Percentiles rank a stretch among this genome's conserved stretches.
These are phyloP conservation scores for Conger conger DNA, from an alignment of 2,113 vertebrate species.

Conservation along the genomic window DNA sequence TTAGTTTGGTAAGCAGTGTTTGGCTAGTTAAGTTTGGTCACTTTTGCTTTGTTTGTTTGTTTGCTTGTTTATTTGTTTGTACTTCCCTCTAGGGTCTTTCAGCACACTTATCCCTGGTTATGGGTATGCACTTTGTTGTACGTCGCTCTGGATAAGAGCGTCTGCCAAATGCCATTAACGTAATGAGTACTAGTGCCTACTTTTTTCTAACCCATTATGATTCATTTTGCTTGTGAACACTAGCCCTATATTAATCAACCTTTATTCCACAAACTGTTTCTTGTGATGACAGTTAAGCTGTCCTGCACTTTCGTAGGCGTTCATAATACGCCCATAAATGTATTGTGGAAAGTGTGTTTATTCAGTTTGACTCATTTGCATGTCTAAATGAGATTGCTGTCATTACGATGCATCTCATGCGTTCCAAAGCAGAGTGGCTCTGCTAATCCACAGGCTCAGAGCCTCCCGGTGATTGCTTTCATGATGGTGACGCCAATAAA, in stretches of 20 bases:
- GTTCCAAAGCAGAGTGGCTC: background rate
- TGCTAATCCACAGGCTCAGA: conserved; percentile 5
- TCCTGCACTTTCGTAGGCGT: background rate
- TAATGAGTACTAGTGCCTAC: no score
- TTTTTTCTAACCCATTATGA: background rate
- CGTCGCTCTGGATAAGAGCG: no score
- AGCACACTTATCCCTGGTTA: no score
- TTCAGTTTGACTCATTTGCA: conserved; percentile 25
- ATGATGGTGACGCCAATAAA: background rate
- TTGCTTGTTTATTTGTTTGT: no score
- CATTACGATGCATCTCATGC: conserved; percentile 17
- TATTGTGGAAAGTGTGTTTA: conserved; percentile 22
- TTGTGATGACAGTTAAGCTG: conserved; percentile 16
- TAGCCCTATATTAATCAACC: conserved; percentile 12
- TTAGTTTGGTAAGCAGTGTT: no score
- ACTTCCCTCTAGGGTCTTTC: no score
- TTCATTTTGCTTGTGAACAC: background rate
- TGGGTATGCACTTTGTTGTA: no score
- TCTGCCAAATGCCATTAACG: no score
- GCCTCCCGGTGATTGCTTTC: background rate
- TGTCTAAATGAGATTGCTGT: conserved; percentile 22
- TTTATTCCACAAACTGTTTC: conserved; percentile 18
- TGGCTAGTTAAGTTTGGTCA: no score
- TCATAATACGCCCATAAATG: conserved; percentile 24
- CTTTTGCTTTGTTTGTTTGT: no score